These are phyloP conservation scores for Bedellia somnulentella DNA, from an alignment of 2,888 invertebrate species.

Conservation along the genomic window DNA sequence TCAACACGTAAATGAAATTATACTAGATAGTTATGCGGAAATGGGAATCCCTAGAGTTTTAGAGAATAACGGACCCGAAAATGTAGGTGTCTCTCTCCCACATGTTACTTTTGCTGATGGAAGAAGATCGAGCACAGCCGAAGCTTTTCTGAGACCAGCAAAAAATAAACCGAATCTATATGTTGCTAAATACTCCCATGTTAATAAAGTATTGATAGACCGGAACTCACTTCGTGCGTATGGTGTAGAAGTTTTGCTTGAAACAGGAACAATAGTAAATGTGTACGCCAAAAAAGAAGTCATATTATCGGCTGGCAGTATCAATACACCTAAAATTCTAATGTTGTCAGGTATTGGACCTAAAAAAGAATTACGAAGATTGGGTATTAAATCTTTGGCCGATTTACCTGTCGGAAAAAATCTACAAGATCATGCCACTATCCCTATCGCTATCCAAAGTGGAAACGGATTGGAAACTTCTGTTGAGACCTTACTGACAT, in stretches of 20 bases:
- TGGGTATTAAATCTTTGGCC: slow-evolving; percentile 20
- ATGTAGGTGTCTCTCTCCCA: slow-evolving; percentile 19
- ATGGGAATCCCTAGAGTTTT: slow-evolving; percentile 22
- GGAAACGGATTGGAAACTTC: slow-evolving; percentile 18
- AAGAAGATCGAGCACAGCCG: slow-evolving; percentile 37
- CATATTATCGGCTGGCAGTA: slow-evolving; percentile 33
- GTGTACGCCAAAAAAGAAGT: slow-evolving; percentile 29
- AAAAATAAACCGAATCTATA: slow-evolving; percentile 26
- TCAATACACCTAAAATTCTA: slow-evolving; percentile 36
- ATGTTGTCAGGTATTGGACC: slow-evolving; percentile 44
- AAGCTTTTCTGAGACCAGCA: slow-evolving; percentile 25
- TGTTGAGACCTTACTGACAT: slow-evolving; percentile 15
- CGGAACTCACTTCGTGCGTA: slow-evolving; percentile 19
- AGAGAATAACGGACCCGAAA: slow-evolving; percentile 23
- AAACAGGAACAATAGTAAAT: slow-evolving; percentile 18
- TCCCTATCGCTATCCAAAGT: slow-evolving; percentile 24
- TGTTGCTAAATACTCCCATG: slow-evolving; percentile 29
- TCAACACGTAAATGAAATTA: slow-evolving; percentile 16
- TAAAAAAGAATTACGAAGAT: slow-evolving; percentile 18
- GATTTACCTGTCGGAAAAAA: slow-evolving; percentile 41
- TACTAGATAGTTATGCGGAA: slow-evolving; percentile 20
- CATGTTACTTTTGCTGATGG: slow-evolving; percentile 26
- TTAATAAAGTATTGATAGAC: slow-evolving; percentile 29
- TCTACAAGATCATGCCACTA: slow-evolving; percentile 30
- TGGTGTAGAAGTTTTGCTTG: slow-evolving; percentile 25